Percentiles rank a stretch among this genome's conserved stretches.
Conservation (phyloP, 2,888 invertebrate species). For the Apamea anceps region DNA sequence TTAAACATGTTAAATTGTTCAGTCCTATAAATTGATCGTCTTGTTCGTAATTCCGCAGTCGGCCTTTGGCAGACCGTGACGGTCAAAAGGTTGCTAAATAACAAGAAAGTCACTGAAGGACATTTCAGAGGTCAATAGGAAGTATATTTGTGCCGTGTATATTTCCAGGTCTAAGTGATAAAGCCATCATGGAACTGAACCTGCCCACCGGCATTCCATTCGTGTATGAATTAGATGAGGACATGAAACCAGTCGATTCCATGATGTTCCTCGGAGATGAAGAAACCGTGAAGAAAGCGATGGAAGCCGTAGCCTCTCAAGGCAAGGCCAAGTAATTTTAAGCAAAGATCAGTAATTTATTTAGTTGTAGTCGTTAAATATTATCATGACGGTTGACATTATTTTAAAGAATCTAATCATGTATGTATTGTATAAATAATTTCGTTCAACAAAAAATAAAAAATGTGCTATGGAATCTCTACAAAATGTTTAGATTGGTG, state of each 20-base stretch:
- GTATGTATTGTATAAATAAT: constrained; percentile 18
- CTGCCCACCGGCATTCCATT: constrained; percentile 95
- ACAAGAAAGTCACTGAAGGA: constrained; percentile 1
- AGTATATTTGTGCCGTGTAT: not conserved
- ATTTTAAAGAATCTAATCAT: constrained; percentile 28
- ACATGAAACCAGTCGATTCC: constrained; percentile 92
- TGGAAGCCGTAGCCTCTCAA: constrained; percentile 94
- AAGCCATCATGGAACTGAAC: constrained; percentile 93
- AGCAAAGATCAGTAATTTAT: constrained; percentile 40
- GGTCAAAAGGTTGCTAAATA: not conserved
- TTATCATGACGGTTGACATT: constrained; percentile 41
- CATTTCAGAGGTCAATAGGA: not conserved
- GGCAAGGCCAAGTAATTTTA: constrained; percentile 92
- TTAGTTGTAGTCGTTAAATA: constrained; percentile 44
- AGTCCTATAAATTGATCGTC: not conserved
- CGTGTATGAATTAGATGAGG: constrained; percentile 93
- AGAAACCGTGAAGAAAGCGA: constrained; percentile 94
- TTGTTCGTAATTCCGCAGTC: not conserved
- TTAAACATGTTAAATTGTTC: not conserved
- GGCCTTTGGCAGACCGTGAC: not conserved
- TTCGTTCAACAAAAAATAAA: constrained; percentile 6
- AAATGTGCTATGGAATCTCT: constrained; percentile 50
- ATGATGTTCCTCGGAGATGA: constrained; percentile 95
- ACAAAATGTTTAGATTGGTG: constrained; percentile 44
- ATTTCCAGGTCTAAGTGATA: constrained; percentile 91